A percentile compares a stretch with the other conserved stretches of the same genome.
Evolutionary conservation across 2,797 vertebrate species (phyloP).

Genomic region (Bovichtus diacanthus): DNA sequence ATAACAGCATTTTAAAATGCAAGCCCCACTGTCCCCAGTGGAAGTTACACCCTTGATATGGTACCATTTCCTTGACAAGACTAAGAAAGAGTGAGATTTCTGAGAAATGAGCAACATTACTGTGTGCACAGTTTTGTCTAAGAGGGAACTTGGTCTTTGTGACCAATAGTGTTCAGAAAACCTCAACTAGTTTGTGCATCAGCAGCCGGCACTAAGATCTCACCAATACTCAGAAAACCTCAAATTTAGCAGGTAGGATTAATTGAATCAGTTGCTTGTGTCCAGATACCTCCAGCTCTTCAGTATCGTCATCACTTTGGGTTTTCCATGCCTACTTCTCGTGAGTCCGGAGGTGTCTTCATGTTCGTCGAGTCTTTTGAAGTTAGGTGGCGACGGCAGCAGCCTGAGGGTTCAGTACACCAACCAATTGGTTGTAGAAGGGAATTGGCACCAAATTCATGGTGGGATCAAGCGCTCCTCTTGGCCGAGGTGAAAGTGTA

Average conservation of each 20-base stretch:
- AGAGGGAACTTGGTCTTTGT: too few relatives aligned
- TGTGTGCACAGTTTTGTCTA: neutral
- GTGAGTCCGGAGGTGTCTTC: neutral
- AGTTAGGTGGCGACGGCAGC: neutral
- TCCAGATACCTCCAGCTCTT: neutral
- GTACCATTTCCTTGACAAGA: too few relatives aligned
- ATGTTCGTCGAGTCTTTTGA: neutral
- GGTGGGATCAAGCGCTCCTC: constrained; percentile 45
- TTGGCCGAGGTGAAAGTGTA: constrained; percentile 57
- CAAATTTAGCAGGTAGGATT: too few relatives aligned
- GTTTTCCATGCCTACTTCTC: neutral
- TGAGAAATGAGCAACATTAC: neutral
- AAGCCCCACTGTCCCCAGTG: too few relatives aligned
- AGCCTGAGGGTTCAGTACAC: neutral
- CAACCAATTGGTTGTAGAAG: constrained; percentile 3
- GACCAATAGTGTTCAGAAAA: neutral
- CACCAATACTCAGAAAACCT: neutral
- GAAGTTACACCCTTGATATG: too few relatives aligned
- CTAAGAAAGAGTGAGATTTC: too few relatives aligned
- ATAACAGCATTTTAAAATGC: too few relatives aligned
- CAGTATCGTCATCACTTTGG: neutral
- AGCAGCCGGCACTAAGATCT: neutral
- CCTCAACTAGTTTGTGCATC: too few relatives aligned
- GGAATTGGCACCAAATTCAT: constrained; percentile 16
- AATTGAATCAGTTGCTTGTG: neutral